phyloP scores from a whole-genome alignment of 2,797 vertebrate genomes.

The Denticeps clupeoides region DNA sequence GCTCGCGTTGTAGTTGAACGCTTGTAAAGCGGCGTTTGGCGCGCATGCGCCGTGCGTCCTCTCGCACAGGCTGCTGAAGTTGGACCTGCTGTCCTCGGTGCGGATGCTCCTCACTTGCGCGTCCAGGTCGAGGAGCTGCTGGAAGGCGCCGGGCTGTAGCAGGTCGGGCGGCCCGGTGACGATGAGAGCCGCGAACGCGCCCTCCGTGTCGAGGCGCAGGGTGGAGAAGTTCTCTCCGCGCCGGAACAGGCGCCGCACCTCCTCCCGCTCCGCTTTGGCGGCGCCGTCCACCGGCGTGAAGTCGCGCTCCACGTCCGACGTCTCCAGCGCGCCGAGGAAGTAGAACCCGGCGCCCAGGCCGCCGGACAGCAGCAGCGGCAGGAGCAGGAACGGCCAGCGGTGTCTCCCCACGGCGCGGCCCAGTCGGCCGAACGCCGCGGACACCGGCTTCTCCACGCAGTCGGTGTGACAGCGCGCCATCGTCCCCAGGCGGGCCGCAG shows the following conservation, averaged over 20 bases:
- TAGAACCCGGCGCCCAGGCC: constrained; percentile 39
- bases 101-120: constrained; percentile 6
- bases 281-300: constrained; percentile 46
- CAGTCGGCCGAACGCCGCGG: constrained; percentile 15
- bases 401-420: constrained; percentile 25
- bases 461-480: constrained; percentile 24
- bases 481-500: too few species aligned
- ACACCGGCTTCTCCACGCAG: constrained; percentile 31
- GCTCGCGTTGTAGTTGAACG: background rate
- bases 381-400: constrained; percentile 29
- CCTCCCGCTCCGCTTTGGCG: constrained; percentile 46
- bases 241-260: constrained; percentile 37
- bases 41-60: too few species aligned
- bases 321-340: constrained; percentile 18
- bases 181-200: constrained; percentile 24
- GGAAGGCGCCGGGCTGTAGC: constrained; percentile 16
- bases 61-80: too few species aligned
- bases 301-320: constrained; percentile 46
- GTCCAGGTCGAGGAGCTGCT: constrained; percentile 33
- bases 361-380: constrained; percentile 33
- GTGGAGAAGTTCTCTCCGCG: constrained; percentile 41
- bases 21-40: too few species aligned
- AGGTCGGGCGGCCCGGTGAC: constrained; percentile 8
- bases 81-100: background rate
- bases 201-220: constrained; percentile 33